Base-by-base conservation (phyloP, 1,140 invertebrate genomes). In the Agraylea sexmaculata region DNA sequence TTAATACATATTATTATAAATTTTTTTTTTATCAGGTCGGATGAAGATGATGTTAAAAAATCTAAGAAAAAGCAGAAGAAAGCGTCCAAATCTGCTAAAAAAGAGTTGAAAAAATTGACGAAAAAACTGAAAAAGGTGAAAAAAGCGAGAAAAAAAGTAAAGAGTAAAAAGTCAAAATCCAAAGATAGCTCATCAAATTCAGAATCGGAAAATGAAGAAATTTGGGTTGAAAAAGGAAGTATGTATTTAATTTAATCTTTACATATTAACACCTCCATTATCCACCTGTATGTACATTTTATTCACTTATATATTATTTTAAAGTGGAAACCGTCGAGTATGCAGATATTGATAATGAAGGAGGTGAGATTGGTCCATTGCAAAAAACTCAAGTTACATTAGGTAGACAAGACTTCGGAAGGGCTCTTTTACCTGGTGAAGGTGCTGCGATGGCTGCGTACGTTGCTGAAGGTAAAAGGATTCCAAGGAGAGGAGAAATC, bases 381-480 rank as follows among this genome's bases (percentile, higher is more conserved):
- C 70, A 77, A 16, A 82, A 84, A 49, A 67, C 76, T 17, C 75
- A 80, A 19, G 74, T 80, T 2, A 75, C 79, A 13, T 57, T 87
- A 0, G 80, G 78, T 18, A 72, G 74, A 31, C 83, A 83, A 63
- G 83, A 87, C 53, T 84, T 86, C 66, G 89, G 89, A 6, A 87
- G 87, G 58, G 91, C 91, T 37, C 61, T 96, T 47, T 59, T 95
- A 22, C 90, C 90, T 2, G 92, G 92, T 50, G 92, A 96, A 75
- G 92, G 91, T 61, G 89, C 88, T 17, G 93, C 92, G 0, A 97
- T 97, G 92, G 93, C 93, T 28, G 89, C 93, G 5, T 99, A 87
- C 59, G 93, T 99, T 7, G 91, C 93, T 0, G 94, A 99, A 63
- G 96, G 96, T 3, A 99, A 99, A 65, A 71, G 96, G 35, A 99